These are phyloP conservation scores for Nyctalus aviator DNA, from an alignment of 2,797 vertebrate species.

Conservation along the genomic window DNA sequence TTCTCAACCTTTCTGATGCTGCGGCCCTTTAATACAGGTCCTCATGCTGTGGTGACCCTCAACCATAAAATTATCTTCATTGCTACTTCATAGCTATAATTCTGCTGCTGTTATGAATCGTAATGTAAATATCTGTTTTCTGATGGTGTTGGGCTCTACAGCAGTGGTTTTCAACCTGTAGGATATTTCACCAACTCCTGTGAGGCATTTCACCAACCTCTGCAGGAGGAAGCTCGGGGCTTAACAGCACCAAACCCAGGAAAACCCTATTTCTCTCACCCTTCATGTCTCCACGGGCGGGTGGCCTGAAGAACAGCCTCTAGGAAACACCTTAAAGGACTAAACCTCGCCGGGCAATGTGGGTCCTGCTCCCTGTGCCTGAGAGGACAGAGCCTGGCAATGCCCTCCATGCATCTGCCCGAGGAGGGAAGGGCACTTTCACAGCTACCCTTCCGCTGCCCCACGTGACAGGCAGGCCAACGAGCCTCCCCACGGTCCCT, in stretches of 20 bases:
- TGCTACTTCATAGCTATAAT: no score
- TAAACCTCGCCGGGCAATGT: neutral
- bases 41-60: no score
- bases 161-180: no score
- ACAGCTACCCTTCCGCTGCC: neutral
- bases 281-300: neutral
- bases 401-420: neutral
- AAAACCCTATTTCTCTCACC: neutral
- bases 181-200: neutral
- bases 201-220: neutral
- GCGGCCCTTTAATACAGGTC: no score
- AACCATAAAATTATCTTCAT: no score
- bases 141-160: no score
- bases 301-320: neutral
- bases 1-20: no score
- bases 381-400: neutral
- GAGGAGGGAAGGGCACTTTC: no score
- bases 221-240: neutral
- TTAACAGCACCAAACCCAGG: neutral
- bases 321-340: neutral
- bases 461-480: fast-evolving
- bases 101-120: no score
- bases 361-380: neutral
- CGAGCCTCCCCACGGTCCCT: neutral
- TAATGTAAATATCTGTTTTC: no score